phyloP scores from a whole-genome alignment of 2,888 invertebrate genomes.

The Orthonychiurus folsomi region DNA sequence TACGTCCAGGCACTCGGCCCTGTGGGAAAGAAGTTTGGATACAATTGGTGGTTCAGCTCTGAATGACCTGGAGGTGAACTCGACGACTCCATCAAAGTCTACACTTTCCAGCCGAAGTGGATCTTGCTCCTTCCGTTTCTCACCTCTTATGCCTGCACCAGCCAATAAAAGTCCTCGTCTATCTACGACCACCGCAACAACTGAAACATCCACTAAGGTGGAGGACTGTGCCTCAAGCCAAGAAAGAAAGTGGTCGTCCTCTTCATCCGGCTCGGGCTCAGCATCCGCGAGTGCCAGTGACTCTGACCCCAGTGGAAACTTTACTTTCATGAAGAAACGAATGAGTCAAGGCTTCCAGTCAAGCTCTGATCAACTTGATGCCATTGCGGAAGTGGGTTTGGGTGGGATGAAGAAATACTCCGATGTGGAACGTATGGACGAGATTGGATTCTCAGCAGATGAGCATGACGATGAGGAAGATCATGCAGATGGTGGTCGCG shows the following conservation, averaged over 20 bases:
- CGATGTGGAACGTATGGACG: no score
- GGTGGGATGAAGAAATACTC: no score
- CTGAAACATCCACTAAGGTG: not conserved
- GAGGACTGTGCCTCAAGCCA: not conserved
- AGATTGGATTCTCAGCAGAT: not conserved
- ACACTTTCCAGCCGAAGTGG: no score
- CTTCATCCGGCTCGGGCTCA: not conserved
- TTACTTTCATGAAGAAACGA: slow-evolving; percentile 19
- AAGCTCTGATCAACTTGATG: no score
- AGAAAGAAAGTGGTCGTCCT: not conserved
- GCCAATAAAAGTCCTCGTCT: not conserved
- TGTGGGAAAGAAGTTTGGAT: slow-evolving; percentile 6
- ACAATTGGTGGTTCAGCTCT: not conserved
- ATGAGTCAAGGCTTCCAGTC: no score
- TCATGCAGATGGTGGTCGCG: not conserved
- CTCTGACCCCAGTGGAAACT: slow-evolving; percentile 22
- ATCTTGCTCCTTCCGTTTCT: not conserved
- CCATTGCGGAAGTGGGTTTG: not conserved
- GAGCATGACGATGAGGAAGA: not conserved
- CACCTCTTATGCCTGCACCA: no score
- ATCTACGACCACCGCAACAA: not conserved
- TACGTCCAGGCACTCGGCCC: not conserved
- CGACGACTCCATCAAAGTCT: not conserved
- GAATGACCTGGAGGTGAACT: not conserved
- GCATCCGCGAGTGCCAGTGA: not conserved